These are phyloP conservation scores for Lasiommata megera DNA, from an alignment of 2,888 invertebrate species.

Conservation along the genomic window DNA sequence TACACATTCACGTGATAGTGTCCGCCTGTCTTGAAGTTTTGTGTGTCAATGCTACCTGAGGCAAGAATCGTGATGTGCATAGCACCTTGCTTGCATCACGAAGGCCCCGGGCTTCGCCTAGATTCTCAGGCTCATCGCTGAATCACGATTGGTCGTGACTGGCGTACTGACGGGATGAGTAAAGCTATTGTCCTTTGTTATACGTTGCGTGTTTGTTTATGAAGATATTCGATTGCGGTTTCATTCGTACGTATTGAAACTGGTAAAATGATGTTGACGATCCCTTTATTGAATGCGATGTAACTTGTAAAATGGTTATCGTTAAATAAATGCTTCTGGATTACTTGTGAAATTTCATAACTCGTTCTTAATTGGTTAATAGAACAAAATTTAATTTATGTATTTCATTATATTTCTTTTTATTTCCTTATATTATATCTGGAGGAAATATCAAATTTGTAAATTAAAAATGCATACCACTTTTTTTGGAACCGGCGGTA, in stretches of 20 bases:
- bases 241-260: background rate
- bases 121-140: conserved; percentile 32
- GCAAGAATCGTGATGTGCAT: conserved; percentile 23
- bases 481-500: too few species aligned
- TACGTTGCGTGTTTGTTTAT: background rate
- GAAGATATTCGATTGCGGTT: conserved; percentile 3
- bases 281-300: background rate
- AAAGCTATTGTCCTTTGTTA: conserved; percentile 32
- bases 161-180: conserved; percentile 33
- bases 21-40: background rate
- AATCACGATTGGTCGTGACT: conserved; percentile 36
- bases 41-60: conserved; percentile 11
- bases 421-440: too few species aligned
- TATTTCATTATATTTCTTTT: too few species aligned
- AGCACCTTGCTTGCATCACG: conserved; percentile 16
- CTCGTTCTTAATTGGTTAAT: too few species aligned
- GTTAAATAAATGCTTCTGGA: too few species aligned
- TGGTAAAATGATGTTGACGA: background rate
- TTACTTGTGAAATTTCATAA: background rate
- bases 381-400: too few species aligned
- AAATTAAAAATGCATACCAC: too few species aligned
- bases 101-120: conserved; percentile 15
- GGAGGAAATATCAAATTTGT: too few species aligned
- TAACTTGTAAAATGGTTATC: background rate
- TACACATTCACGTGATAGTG: background rate